Conservation (phyloP, 2,797 vertebrate species). For the Melanotaenia parkinsoni region DNA sequence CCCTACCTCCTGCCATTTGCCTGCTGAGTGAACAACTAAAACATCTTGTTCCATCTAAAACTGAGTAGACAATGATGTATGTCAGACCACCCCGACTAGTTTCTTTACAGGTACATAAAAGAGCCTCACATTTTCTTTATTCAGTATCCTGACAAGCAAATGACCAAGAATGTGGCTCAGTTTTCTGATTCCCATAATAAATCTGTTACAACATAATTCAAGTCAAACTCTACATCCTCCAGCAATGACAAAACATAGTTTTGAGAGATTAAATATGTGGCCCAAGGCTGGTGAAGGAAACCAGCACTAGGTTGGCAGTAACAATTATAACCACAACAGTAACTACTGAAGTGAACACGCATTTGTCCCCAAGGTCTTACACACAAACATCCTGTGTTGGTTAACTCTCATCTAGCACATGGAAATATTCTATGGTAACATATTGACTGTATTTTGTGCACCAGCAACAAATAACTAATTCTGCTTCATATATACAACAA, state of each 20-base stretch:
- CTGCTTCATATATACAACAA: not conserved
- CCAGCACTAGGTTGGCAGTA: not conserved
- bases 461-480: not conserved
- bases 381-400: not conserved
- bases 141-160: not conserved
- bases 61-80: constrained; percentile 5
- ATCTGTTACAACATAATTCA: not conserved
- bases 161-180: constrained; percentile 20
- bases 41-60: constrained; percentile 12
- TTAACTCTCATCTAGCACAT: not conserved
- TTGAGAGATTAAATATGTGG: not conserved
- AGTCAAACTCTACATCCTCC: not conserved
- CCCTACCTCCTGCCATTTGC: constrained; percentile 36
- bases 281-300: not conserved
- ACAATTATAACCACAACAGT: not conserved
- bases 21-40: constrained; percentile 14
- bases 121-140: constrained; percentile 1
- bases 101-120: constrained; percentile 9
- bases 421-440: constrained; percentile 3
- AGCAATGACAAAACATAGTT: not conserved
- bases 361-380: not conserved
- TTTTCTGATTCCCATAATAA: not conserved
- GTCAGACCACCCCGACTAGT: not conserved
- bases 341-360: not conserved
- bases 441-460: constrained; percentile 19